Evolutionary conservation across 2,888 invertebrate species (phyloP).

Genomic region (Oeneis ivallda): DNA sequence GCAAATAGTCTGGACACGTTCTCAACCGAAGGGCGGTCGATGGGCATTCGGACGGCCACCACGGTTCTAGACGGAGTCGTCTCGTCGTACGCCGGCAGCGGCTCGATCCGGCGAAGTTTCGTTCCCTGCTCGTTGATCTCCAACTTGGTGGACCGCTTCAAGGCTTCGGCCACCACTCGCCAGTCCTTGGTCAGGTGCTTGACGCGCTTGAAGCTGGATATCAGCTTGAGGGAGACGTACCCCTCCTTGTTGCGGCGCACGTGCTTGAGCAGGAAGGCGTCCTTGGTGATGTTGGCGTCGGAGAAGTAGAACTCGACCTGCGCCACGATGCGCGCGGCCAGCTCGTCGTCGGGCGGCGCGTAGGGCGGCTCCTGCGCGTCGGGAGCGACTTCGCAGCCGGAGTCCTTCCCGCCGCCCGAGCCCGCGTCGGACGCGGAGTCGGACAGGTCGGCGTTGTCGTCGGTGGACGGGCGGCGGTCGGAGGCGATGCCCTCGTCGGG

Average conservation of each 20-base stretch:
- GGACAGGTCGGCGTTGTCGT: slow-evolving; percentile 85
- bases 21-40: slow-evolving; percentile 93
- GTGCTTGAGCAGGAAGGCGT: slow-evolving; percentile 96
- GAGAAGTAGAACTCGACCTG: slow-evolving; percentile 98
- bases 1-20: slow-evolving; percentile 95
- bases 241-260: slow-evolving; percentile 97
- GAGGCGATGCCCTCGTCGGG: slow-evolving; percentile 73
- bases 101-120: slow-evolving; percentile 91
- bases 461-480: slow-evolving; percentile 76
- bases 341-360: slow-evolving; percentile 87
- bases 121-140: slow-evolving; percentile 96
- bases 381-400: slow-evolving; percentile 84
- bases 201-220: slow-evolving; percentile 97
- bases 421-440: slow-evolving; percentile 85
- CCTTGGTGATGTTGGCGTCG: slow-evolving; percentile 96
- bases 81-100: slow-evolving; percentile 94
- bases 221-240: slow-evolving; percentile 95
- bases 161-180: slow-evolving; percentile 93
- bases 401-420: slow-evolving; percentile 85
- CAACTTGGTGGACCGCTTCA: slow-evolving; percentile 88
- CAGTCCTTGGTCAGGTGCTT: slow-evolving; percentile 97
- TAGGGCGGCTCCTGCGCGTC: slow-evolving; percentile 83
- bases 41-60: slow-evolving; percentile 91
- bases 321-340: slow-evolving; percentile 89
- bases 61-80: slow-evolving; percentile 96